Base-by-base conservation (phyloP, 2,113 vertebrate genomes). In the Dermatemys mawii region DNA sequence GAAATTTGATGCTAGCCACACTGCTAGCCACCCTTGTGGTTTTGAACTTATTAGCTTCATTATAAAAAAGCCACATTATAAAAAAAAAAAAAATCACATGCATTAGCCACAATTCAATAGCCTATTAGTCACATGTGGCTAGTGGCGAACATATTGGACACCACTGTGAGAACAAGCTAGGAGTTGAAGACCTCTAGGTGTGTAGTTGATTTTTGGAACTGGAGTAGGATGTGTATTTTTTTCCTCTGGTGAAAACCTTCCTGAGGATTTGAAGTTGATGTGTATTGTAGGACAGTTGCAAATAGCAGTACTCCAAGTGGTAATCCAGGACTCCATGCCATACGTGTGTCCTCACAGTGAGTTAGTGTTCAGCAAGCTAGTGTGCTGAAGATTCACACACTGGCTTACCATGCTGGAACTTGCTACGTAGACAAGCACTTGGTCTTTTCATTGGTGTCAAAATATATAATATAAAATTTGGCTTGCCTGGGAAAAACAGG, bases 161-260 rank as follows among this genome's bases (percentile, higher is more conserved):
- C n/a, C n/a, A n/a, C n/a, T n/a, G n/a, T n/a, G n/a, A 73, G 17
- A 41, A 73, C 22, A 73, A 73, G 67, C 9, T 22, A 19, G 11
- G 38, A 21, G 22, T 22, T 26, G 38, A 75, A 26, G 38, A 24
- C 38, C 11, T 17, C 7, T 8, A 80, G 46, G 53, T 14, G 21
- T 38, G 50, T 1, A 0, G 50, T 44, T 1, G 22, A 1, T 5
- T 8, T 32, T 2, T 6, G 2, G 51, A 38, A 22, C 24, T 41
- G 78, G 4, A 60, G 29, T 60, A 1, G 35, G 44, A 26, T 48
- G 8, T 1, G 6, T 8, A 55, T 2, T 0, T 11, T 49, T 19
- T n/a, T 46, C 53, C 53, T 81, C 44, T 63, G 17, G 0, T 8
- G 24, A 17, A 11, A 19, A 1, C 50, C 29, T 38, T 38, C n/a